Evolutionary conservation across 2,113 vertebrate genomes (phyloP).

Genomic region (Balaeniceps rex): DNA sequence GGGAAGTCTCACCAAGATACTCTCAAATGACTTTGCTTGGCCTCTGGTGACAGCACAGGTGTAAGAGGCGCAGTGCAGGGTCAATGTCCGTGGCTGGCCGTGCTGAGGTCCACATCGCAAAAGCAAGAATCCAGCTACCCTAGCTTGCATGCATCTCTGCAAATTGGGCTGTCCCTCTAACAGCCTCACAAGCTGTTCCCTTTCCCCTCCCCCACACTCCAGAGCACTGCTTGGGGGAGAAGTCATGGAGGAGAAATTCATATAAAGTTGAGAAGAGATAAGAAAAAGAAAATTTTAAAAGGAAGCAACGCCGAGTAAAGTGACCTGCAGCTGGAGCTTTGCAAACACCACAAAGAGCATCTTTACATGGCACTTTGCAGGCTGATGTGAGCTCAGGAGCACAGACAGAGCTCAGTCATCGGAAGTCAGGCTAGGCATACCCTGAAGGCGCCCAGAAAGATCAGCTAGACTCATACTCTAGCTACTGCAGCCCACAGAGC

Average conservation of each 20-base stretch:
- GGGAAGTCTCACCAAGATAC: background rate
- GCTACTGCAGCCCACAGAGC: background rate
- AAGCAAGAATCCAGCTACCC: background rate
- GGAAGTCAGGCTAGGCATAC: background rate
- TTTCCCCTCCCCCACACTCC: fast-evolving
- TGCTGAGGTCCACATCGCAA: fast-evolving
- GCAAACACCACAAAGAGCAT: background rate
- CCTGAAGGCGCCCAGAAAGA: background rate
- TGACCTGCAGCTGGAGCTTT: background rate
- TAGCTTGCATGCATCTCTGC: background rate
- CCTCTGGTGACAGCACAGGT: background rate
- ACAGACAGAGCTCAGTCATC: fast-evolving
- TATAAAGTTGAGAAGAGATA: background rate
- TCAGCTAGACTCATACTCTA: background rate
- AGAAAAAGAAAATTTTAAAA: background rate
- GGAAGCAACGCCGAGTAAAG: background rate
- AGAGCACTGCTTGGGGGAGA: background rate
- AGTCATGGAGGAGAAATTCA: background rate
- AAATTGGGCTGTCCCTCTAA: background rate
- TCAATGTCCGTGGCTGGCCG: background rate
- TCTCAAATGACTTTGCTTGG: background rate
- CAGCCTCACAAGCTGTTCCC: background rate
- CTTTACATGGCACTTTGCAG: background rate
- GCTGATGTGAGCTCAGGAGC: background rate
- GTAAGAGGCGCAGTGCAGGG: background rate